A percentile compares a stretch with the other conserved stretches of the same genome.
Evolutionary conservation across 2,888 invertebrate species (phyloP).

Genomic region (Tetrapedia diversipes): DNA sequence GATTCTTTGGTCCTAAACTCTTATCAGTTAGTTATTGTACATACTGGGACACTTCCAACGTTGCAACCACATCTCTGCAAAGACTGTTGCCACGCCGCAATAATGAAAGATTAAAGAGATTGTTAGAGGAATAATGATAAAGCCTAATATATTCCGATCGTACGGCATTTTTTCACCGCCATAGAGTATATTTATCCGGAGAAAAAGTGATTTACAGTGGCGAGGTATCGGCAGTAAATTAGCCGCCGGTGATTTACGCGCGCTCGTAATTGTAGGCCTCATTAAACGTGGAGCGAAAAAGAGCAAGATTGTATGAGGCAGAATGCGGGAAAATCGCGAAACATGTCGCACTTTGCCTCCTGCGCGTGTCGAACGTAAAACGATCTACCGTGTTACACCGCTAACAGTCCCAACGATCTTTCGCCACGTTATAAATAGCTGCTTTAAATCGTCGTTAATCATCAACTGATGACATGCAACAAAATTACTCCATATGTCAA

Average conservation of each 20-base stretch:
- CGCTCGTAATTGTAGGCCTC: slow-evolving; percentile 32
- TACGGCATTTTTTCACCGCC: slow-evolving; percentile 14
- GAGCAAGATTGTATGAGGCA: not conserved
- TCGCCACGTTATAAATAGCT: no score
- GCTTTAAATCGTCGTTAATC: no score
- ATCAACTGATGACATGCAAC: no score
- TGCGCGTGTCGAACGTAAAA: no score
- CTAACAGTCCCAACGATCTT: no score
- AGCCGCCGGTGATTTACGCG: slow-evolving; percentile 30
- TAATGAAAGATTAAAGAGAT: not conserved
- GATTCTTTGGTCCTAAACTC: no score
- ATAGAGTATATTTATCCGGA: not conserved
- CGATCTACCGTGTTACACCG: no score
- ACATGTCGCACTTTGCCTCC: not conserved
- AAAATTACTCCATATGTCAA: no score
- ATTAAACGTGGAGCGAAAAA: not conserved
- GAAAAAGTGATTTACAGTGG: slow-evolving; percentile 44
- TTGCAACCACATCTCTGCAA: not conserved
- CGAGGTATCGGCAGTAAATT: slow-evolving; percentile 40
- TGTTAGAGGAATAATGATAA: not conserved
- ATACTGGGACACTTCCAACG: not conserved
- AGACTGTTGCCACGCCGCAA: not conserved
- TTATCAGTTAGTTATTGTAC: no score
- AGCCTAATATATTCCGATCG: slow-evolving; percentile 13
- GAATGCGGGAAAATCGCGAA: slow-evolving; percentile 22